Evolutionary conservation across 1,140 invertebrate species (phyloP).

Genomic region (Daktulosphaira vitifoliae): DNA sequence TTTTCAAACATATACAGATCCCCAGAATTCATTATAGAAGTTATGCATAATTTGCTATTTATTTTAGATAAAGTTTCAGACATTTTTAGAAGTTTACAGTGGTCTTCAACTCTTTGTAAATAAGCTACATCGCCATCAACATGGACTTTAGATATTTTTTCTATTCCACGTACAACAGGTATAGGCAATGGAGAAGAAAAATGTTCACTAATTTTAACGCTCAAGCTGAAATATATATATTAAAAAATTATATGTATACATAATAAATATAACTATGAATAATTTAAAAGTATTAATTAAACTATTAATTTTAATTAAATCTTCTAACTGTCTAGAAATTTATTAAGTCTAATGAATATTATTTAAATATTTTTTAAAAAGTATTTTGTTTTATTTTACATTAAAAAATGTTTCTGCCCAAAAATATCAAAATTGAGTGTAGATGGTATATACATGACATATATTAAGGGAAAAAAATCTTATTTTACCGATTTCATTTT

Average conservation of each 20-base stretch:
- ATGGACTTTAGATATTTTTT: slow-evolving; percentile 12
- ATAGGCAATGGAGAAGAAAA: neutral
- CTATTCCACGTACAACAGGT: slow-evolving; percentile 15
- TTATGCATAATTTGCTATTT: neutral
- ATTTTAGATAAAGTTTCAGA: slow-evolving; percentile 22
- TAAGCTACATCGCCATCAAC: slow-evolving; percentile 24
- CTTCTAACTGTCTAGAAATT: too few relatives aligned
- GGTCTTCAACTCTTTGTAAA: slow-evolving; percentile 17
- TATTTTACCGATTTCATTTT: too few relatives aligned
- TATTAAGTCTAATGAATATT: too few relatives aligned
- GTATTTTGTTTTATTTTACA: too few relatives aligned
- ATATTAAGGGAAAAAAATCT: too few relatives aligned
- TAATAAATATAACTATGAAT: too few relatives aligned
- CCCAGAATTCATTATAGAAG: neutral
- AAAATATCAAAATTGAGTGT: too few relatives aligned
- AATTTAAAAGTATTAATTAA: too few relatives aligned
- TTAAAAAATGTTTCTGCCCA: too few relatives aligned
- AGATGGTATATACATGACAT: too few relatives aligned
- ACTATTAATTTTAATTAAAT: too few relatives aligned
- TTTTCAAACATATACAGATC: slow-evolving; percentile 8
- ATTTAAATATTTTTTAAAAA: too few relatives aligned
- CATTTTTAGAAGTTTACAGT: slow-evolving; percentile 7
- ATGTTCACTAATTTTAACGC: slow-evolving; percentile 1
- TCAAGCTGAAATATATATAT: slow-evolving; percentile 1
- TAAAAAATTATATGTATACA: neutral